phyloP scores from a whole-genome alignment of 2,113 vertebrate genomes.

The Cololabis saira region DNA sequence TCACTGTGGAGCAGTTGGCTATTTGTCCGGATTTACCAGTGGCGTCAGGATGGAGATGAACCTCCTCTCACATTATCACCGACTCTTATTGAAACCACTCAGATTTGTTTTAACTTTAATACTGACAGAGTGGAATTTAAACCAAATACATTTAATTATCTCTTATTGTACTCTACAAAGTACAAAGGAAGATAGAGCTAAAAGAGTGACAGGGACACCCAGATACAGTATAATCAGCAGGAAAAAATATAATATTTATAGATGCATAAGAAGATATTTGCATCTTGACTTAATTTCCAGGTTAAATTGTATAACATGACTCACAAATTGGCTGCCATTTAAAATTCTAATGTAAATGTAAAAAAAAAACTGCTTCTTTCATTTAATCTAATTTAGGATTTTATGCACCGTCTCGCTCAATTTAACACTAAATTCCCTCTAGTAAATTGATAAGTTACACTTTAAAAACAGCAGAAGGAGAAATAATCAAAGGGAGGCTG shows the following conservation, averaged over 20 bases:
- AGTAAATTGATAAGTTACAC: conserved; percentile 28
- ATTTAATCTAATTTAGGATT: conserved; percentile 36
- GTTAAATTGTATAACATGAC: background rate
- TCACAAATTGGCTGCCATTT: conserved; percentile 2
- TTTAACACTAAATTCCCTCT: conserved; percentile 23
- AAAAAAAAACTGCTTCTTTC: background rate
- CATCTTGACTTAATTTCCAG: background rate
- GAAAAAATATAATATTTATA: background rate
- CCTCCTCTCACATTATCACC: conserved; percentile 4
- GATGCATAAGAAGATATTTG: background rate
- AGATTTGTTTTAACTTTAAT: background rate
- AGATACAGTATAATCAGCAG: background rate
- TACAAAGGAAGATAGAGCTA: background rate
- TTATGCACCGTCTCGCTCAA: conserved; percentile 16
- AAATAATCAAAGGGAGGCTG: background rate
- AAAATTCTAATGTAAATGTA: conserved; percentile 8
- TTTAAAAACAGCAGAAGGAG: conserved; percentile 19
- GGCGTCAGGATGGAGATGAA: conserved; percentile 13
- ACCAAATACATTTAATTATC: background rate
- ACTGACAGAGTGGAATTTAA: background rate
- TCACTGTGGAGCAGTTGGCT: background rate
- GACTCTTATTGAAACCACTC: conserved; percentile 14
- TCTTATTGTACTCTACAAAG: background rate
- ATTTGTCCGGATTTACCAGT: conserved; percentile 34
- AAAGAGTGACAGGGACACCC: background rate